phyloP scores from a whole-genome alignment of 2,797 vertebrate genomes.

The Xenopus petersii region DNA sequence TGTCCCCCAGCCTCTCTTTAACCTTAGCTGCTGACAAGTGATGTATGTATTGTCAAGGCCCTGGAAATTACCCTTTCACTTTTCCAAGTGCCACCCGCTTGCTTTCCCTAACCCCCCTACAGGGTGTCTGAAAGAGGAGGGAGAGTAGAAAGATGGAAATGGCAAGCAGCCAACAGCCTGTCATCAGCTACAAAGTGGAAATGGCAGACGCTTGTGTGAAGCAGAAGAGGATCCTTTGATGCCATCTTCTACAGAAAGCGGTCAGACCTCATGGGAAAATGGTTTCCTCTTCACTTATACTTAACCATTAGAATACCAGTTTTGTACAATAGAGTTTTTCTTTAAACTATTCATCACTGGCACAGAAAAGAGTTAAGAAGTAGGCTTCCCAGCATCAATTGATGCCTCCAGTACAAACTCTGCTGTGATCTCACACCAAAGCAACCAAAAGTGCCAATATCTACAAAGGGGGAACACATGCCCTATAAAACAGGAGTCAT shows the following conservation, averaged over 20 bases:
- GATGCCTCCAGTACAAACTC: neutral
- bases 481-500: too few species aligned
- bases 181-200: conserved; percentile 32
- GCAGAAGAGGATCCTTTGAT: conserved; percentile 16
- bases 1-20: rapidly evolving
- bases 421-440: too few species aligned
- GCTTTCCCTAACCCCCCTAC: conserved; percentile 35
- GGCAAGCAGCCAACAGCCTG: conserved; percentile 27
- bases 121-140: conserved; percentile 2
- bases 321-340: too few species aligned
- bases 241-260: neutral
- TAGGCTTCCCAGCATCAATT: neutral
- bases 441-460: too few species aligned
- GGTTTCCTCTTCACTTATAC: neutral
- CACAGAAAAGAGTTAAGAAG: too few species aligned
- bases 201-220: conserved; percentile 16
- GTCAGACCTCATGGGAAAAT: conserved; percentile 19
- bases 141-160: conserved; percentile 7
- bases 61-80: conserved; percentile 40
- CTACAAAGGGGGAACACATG: too few species aligned
- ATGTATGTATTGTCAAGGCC: conserved; percentile 36
- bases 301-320: too few species aligned
- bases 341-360: too few species aligned
- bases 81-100: conserved; percentile 11
- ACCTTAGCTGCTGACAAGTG: conserved; percentile 36